phyloP scores from a whole-genome alignment of 2,797 vertebrate species.

The Clarias pachynema region DNA sequence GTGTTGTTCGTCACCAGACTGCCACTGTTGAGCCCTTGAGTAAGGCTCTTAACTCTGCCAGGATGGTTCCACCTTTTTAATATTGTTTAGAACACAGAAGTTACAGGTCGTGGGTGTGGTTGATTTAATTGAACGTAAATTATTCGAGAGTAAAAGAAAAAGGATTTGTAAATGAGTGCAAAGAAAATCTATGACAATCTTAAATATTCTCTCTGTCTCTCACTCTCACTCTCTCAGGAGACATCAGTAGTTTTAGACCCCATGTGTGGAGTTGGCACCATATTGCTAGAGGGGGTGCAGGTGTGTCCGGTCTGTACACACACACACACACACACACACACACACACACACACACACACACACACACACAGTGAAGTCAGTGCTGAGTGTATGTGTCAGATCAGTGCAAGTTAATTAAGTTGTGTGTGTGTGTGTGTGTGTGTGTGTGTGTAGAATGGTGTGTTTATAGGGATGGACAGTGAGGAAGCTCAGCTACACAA shows the following conservation, averaged over 20 bases:
- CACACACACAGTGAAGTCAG: not conserved
- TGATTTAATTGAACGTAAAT: no score
- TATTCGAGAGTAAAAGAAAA: no score
- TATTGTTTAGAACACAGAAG: no score
- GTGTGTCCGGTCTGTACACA: slow-evolving; percentile 82
- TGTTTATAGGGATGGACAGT: slow-evolving; percentile 80
- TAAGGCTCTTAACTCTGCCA: no score
- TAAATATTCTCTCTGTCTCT: slow-evolving; percentile 1
- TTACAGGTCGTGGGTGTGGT: no score
- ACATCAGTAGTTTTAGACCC: slow-evolving; percentile 86
- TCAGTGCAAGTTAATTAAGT: not conserved
- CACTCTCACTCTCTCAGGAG: slow-evolving; percentile 64
- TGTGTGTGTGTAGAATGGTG: slow-evolving; percentile 40
- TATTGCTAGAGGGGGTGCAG: slow-evolving; percentile 88
- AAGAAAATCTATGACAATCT: no score
- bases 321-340: slow-evolving; percentile 5
- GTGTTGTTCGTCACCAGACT: no score
- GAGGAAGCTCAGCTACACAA: slow-evolving; percentile 81
- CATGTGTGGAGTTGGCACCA: slow-evolving; percentile 93
- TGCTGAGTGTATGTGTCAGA: not conserved
- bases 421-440: slow-evolving; percentile 19
- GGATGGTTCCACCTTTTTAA: no score
- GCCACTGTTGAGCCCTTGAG: no score
- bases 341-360: slow-evolving; percentile 19
- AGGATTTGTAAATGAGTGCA: no score